Evolutionary conservation across 2,113 vertebrate genomes (phyloP), one percentile per base, ranked within the genome.

Genomic region (Rhadina sibilatrix): DNA sequence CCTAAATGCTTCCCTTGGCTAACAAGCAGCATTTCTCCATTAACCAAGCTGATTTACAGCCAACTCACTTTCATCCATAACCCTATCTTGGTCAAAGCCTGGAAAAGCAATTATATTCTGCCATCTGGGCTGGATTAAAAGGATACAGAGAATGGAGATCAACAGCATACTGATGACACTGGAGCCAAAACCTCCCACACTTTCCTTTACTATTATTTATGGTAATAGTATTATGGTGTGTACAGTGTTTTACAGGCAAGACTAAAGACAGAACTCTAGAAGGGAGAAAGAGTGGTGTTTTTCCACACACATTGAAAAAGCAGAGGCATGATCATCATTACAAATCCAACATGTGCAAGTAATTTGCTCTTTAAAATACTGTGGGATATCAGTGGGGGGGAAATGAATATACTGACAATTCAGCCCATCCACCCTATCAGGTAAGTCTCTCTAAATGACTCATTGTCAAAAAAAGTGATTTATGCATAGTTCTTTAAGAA

Each of bases 141-240:
- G 93, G 68, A 96, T 94, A 95, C 64, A 92, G 52, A 94, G 79
- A 88, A 93, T n/a, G 30, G 90, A 94, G 76, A 95, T 95, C 93
- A 96, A 95, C 94, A 95, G 83, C 68, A 75, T 33, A 94, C 52
- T 95, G 94, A 96, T 93, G 93, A 96, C 90, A 95, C 85, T 75
- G 69, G 64, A 96, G 94, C 94, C 95, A 96, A 97, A 96, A 95
- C 90, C 93, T 94, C 95, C 92, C 96, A 96, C 94, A 89, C 69
- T 96, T 94, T 83, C 93, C 93, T 90, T 80, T 86, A 83, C 90
- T 96, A 71, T 96, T 97, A 97, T 97, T 97, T 96, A 97, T 86
- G 92, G 91, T 95, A 94, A 95, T 84, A 91, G 87, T 59, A 85
- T 95, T 95, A 93, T 57, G 84, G 93, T 76, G 75, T 74, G 56